phyloP scores from a whole-genome alignment of 30 jellyfish, hydroid and myxozoan species.

The Pseudorhiza aurosa region DNA sequence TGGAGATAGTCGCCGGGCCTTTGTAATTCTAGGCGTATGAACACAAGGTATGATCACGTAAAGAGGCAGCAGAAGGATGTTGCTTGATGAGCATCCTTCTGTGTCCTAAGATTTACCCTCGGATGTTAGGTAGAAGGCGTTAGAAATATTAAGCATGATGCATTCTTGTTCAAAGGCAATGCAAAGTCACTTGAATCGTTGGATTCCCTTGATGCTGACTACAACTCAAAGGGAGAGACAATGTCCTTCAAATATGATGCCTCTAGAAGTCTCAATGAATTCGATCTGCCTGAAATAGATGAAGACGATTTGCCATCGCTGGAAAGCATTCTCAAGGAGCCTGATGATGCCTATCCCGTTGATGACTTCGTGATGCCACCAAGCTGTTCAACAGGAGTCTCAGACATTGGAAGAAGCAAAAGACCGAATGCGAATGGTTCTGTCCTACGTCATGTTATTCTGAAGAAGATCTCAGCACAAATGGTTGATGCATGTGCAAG shows the following conservation, averaged over 20 bases:
- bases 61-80: too few species aligned
- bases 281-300: constrained; percentile 80
- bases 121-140: too few species aligned
- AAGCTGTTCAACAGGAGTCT: constrained; percentile 53
- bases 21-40: too few species aligned
- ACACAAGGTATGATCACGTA: too few species aligned
- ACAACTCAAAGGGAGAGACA: constrained; percentile 49
- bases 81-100: too few species aligned
- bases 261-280: constrained; percentile 41
- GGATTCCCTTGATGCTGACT: constrained; percentile 83
- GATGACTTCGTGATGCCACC: constrained; percentile 69
- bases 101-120: too few species aligned
- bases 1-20: too few species aligned
- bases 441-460: constrained; percentile 91
- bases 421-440: constrained; percentile 87
- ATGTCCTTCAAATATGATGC: constrained; percentile 69
- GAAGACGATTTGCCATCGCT: constrained; percentile 88
- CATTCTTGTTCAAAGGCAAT: constrained; percentile 13
- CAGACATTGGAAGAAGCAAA: constrained; percentile 68
- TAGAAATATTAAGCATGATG: too few species aligned
- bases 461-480: constrained; percentile 92
- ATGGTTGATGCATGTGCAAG: constrained; percentile 97
- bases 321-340: constrained; percentile 91
- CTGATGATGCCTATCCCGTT: constrained; percentile 72
- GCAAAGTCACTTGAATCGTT: constrained; percentile 73